These are phyloP conservation scores for Xestia rhomboidea DNA, from an alignment of 2,888 invertebrate genomes.

Conservation along the genomic window DNA sequence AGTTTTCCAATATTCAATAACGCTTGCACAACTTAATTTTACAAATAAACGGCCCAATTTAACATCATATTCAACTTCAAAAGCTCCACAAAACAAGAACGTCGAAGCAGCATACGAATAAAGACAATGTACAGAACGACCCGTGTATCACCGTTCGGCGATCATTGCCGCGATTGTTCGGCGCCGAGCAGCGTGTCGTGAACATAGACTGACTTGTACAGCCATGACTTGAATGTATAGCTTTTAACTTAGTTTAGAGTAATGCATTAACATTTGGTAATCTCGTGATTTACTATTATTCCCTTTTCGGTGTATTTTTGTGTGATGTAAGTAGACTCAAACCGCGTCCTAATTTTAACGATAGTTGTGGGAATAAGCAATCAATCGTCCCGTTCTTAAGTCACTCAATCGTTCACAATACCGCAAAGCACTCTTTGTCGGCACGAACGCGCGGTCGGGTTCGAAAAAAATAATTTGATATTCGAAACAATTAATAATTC, in stretches of 20 bases:
- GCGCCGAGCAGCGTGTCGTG: conserved; percentile 83
- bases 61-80: conserved; percentile 31
- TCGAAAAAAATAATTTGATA: background rate
- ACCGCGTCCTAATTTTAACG: background rate
- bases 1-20: background rate
- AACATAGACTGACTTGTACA: conserved; percentile 88
- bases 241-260: conserved; percentile 73
- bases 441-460: background rate
- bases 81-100: conserved; percentile 40
- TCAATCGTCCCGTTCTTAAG: background rate
- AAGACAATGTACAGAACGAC: conserved; percentile 65
- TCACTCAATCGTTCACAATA: background rate
- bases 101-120: conserved; percentile 53
- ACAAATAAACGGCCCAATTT: background rate
- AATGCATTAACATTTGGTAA: conserved; percentile 73
- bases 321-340: background rate
- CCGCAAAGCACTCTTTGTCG: background rate
- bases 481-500: too few relatives aligned
- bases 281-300: conserved; percentile 71
- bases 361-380: background rate
- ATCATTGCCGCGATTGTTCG: conserved; percentile 37
- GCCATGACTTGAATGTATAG: conserved; percentile 84
- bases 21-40: background rate
- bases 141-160: conserved; percentile 55
- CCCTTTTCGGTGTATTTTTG: conserved; percentile 70